Conservation (phyloP, 2,113 vertebrate species). For the Pithys albifrons region DNA sequence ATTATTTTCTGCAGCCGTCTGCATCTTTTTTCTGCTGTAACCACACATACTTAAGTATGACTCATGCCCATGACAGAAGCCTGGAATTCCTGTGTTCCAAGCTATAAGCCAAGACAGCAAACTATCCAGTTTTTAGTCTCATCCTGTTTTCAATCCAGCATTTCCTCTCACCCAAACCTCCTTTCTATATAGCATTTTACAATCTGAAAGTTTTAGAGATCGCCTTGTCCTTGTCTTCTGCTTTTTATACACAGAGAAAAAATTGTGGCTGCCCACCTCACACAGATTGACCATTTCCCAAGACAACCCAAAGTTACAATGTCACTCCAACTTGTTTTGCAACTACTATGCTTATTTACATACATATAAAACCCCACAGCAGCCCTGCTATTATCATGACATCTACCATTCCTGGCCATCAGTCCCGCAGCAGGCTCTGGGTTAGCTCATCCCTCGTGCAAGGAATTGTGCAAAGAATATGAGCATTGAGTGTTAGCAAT, state of each 20-base stretch:
- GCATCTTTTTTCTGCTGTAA: constrained; percentile 41
- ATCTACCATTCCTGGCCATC: not conserved
- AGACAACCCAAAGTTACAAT: not conserved
- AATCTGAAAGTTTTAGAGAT: not conserved
- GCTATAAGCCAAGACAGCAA: not conserved
- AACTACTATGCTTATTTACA: not conserved
- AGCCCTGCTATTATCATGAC: not conserved
- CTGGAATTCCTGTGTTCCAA: not conserved
- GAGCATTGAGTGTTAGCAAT: not conserved
- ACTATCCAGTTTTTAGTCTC: constrained; percentile 1
- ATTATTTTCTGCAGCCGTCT: not conserved
- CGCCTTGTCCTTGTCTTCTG: not conserved
- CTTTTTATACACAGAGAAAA: not conserved
- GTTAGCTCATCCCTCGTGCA: not conserved
- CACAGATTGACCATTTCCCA: not conserved
- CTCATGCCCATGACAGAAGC: constrained; percentile 16
- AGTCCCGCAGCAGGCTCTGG: not conserved
- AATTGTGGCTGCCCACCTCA: not conserved
- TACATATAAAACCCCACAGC: not conserved
- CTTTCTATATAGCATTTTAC: not conserved
- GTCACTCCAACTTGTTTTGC: not conserved
- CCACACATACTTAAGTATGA: constrained; percentile 11
- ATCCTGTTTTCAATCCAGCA: not conserved
- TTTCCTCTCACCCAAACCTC: not conserved
- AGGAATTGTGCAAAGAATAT: not conserved